Evolutionary conservation across 1,140 invertebrate species (phyloP), one percentile per base, ranked within the genome.

Genomic region (Brachionus rotundiformis): DNA sequence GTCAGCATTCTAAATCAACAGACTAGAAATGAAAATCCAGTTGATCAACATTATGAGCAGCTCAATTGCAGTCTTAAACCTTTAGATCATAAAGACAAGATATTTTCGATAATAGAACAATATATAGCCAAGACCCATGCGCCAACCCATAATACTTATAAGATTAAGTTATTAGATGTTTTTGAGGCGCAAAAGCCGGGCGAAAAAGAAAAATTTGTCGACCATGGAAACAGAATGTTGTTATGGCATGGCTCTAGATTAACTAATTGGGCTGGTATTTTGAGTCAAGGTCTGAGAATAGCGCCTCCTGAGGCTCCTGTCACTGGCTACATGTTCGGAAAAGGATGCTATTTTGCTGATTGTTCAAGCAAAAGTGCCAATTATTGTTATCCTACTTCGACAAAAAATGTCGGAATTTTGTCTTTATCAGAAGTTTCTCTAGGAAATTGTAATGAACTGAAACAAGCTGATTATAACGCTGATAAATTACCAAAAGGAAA

Each of bases 341-440:
- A 90, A 84, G 90, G 90, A 85, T 91, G 92, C 59, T 98, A 98
- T 87, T 98, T 98, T 89, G 96, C 96, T 2, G 96, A 99, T 87
- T 98, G 98, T 95, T 95, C 98, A 0, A 95, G 95, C 0, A 99
- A 99, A 88, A 98, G 95, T 1, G 96, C 96, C 0, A 98, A 98
- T 87, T 99, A 99, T 87, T 98, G 97, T 89, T 92, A 90, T 83
- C 93, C 95, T 1, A 92, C 90, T 71, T 88, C 88, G 1, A 84
- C 86, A 49, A 93, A 93, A 85, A 90, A 92, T n/a, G 91, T 91
- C 10, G 96, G 95, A 77, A 86, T 98, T 11, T 85, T 99, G 87
- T 83, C 98, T 83, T 89, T 99, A 0, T 97, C 95, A 87, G 96
- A 99, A 87, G 96, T 98, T 0, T 96, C 96, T 11, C 90, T 98